Conservation (phyloP, 2,888 invertebrate genomes). For the Brenthis daphne region DNA sequence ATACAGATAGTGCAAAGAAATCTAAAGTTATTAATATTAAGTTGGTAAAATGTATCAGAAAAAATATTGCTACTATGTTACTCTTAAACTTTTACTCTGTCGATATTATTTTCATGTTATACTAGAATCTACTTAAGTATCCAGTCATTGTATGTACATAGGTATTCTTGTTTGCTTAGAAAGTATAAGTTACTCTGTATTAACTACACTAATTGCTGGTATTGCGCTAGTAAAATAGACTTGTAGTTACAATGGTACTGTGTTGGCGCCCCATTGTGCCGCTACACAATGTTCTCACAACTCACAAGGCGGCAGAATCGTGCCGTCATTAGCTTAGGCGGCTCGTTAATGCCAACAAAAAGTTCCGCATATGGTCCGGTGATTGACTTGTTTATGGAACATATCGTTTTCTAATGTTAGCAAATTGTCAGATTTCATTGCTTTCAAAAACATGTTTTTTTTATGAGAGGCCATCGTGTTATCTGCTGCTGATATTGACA, state of each 20-base stretch:
- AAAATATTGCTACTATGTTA: slow-evolving; percentile 31
- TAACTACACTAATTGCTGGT: slow-evolving; percentile 65
- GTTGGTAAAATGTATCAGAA: slow-evolving; percentile 20
- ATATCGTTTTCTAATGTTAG: slow-evolving; percentile 61
- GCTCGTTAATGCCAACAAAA: slow-evolving; percentile 67
- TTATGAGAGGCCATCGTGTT: slow-evolving; percentile 6
- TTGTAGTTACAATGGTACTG: slow-evolving; percentile 52
- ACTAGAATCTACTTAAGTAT: background rate
- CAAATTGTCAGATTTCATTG: slow-evolving; percentile 69
- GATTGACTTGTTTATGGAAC: slow-evolving; percentile 71
- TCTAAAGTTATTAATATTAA: slow-evolving; percentile 28
- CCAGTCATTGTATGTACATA: background rate
- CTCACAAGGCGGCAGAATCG: slow-evolving; percentile 40
- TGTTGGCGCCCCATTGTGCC: slow-evolving; percentile 56
- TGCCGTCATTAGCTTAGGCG: slow-evolving; percentile 58
- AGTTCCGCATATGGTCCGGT: slow-evolving; percentile 55
- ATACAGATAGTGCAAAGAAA: slow-evolving; percentile 32
- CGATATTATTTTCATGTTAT: background rate
- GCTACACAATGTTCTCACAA: slow-evolving; percentile 49
- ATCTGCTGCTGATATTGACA: too few species aligned
- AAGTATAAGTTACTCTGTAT: slow-evolving; percentile 42
- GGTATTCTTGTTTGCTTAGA: slow-evolving; percentile 30
- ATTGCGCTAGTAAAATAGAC: slow-evolving; percentile 60
- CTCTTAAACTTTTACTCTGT: background rate
- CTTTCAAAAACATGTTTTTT: slow-evolving; percentile 58